Conservation (phyloP, 2,113 vertebrate species). For the Electrona antarctica region DNA sequence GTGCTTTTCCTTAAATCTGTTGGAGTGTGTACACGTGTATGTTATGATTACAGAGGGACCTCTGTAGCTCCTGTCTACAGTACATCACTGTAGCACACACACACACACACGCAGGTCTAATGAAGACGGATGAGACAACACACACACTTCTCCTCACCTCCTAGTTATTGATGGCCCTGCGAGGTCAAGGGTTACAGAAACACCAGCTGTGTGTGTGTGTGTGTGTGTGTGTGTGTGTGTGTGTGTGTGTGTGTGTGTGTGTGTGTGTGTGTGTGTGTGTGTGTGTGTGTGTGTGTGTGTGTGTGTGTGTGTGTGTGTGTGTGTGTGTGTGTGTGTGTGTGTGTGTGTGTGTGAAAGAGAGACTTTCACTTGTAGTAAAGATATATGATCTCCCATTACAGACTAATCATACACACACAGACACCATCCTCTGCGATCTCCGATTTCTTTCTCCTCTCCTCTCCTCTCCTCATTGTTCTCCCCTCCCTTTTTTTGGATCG, state of each 20-base stretch:
- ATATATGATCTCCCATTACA: too few species aligned
- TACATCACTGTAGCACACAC: background rate
- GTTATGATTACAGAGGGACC: background rate
- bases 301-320: too few species aligned
- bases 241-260: constrained; percentile 16
- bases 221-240: constrained; percentile 16
- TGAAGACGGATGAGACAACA: constrained; percentile 71
- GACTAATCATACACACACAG: too few species aligned
- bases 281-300: too few species aligned
- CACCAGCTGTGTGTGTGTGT: constrained; percentile 19
- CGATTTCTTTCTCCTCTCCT: background rate
- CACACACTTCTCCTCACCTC: constrained; percentile 63
- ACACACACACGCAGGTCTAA: constrained; percentile 40
- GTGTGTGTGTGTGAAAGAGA: too few species aligned
- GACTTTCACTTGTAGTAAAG: too few species aligned
- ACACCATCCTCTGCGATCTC: background rate
- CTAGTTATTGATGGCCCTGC: constrained; percentile 64
- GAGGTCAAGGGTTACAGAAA: constrained; percentile 66
- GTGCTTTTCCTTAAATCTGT: too few species aligned
- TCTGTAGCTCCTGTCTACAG: background rate
- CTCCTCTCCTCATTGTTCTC: constrained; percentile 4
- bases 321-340: too few species aligned
- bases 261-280: background rate
- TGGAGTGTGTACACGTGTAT: too few species aligned
- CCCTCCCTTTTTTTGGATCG: background rate